phyloP scores from a whole-genome alignment of 2,888 invertebrate species.

The Metopia argyrocephala region DNA sequence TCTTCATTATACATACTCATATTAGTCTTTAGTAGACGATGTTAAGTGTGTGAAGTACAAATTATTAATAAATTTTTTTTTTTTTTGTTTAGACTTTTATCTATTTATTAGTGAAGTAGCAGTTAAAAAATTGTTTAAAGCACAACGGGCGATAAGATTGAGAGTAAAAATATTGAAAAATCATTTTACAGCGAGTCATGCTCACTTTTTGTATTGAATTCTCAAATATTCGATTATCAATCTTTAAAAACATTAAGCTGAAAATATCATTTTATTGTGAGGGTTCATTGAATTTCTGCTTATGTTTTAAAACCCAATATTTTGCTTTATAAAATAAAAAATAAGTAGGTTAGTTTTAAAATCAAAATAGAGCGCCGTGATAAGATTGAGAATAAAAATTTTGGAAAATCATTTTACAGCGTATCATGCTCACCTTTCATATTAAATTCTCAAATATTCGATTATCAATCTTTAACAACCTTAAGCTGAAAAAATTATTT shows the following conservation, averaged over 20 bases:
- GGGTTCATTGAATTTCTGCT: no score
- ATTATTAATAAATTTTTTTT: conserved; percentile 8
- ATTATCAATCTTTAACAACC: background rate
- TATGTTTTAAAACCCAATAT: no score
- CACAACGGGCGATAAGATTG: background rate
- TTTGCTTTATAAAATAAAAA: no score
- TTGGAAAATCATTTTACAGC: background rate
- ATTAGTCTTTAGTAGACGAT: background rate
- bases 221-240: background rate
- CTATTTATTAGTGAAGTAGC: background rate
- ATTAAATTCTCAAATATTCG: background rate
- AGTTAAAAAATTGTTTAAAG: background rate
- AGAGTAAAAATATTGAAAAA: background rate
- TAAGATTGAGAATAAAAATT: background rate
- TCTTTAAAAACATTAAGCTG: background rate
- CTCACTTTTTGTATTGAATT: background rate
- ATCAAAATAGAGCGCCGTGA: no score
- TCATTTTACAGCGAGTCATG: background rate
- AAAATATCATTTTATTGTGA: no score
- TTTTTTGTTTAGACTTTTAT: background rate
- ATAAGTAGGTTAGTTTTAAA: no score
- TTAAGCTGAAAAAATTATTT: no score
- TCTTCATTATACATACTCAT: conserved; percentile 44
- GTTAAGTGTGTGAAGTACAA: background rate
- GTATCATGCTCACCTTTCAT: background rate